Evolutionary conservation across 92 coral and sea anemone species (phyloP), one percentile per base, ranked within the genome.

Genomic region (Galaxea fascicularis): DNA sequence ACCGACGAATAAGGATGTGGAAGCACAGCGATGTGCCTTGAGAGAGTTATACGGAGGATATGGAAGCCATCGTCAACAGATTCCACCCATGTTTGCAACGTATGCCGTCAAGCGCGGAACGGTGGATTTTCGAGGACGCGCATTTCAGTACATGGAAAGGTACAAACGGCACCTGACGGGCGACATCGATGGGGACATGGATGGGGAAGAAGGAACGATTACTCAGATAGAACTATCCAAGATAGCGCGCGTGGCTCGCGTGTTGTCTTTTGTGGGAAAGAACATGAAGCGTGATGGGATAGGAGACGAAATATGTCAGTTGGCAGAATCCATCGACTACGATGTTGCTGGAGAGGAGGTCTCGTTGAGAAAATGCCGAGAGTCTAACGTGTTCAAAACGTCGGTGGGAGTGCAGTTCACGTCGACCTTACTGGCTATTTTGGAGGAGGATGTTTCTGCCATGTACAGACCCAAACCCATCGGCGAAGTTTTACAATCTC

Each of bases 181-280:
- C 0, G 57, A 66, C 22, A 16, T 27, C 31, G 76, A 71, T 30
- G 27, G 18, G 12, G 7, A 4, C 1, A 49, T 15, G 4, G 76
- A 71, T 11, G 76, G 76, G 5, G 29, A 46, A 10, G 76, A 41
- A n/a, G 59, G 76, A 12, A 66, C 72, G 6, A 71, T 71, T 27
- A 24, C 76, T 4, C 76, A 71, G 76, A 44, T 71, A 8, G 76
- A 71, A 21, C 6, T 46, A 11, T 71, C 76, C 30, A 44, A 44
- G 22, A 58, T 71, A 21, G 21, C 59, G 4, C 15, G 18, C 17
- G 14, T 71, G 15, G 21, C 28, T 16, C 13, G 17, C 7, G 8
- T 41, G 56, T 4, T 71, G 56, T 71, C 76, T n/a, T 49, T 17
- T 13, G 29, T 71, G 0, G 0, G 4, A 0, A 4, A 4, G 0